Evolutionary conservation across 2,888 invertebrate species (phyloP).

Genomic region (Eristalinus aeneus): DNA sequence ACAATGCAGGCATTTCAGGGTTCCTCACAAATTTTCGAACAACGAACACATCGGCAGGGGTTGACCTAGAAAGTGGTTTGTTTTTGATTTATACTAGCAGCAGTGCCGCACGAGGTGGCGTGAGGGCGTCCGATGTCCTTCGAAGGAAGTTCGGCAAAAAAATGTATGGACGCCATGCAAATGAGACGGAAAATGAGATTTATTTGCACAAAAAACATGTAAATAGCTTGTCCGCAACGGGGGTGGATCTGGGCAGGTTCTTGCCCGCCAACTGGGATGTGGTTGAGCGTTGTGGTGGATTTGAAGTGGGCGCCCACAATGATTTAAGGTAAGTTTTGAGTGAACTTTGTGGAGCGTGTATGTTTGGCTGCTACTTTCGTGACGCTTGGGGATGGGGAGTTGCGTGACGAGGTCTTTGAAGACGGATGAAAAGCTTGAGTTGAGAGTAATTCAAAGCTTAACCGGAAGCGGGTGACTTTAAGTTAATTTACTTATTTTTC

Average conservation of each 20-base stretch:
- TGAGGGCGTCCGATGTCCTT: neutral
- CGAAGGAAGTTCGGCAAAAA: neutral
- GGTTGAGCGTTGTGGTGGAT: neutral
- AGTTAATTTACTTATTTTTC: too few species aligned
- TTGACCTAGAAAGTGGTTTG: neutral
- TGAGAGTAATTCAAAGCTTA: too few species aligned
- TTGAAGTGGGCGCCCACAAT: neutral
- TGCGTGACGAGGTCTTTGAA: neutral
- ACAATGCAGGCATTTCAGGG: neutral
- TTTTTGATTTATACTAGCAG: neutral
- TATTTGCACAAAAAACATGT: conserved; percentile 5
- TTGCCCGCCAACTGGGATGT: neutral
- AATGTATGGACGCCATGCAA: conserved; percentile 38
- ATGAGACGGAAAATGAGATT: conserved; percentile 24
- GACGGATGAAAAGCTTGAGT: too few species aligned
- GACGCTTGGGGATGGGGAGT: neutral
- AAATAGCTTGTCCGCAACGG: neutral
- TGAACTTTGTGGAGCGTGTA: neutral
- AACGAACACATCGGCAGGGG: neutral
- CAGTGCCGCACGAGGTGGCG: neutral
- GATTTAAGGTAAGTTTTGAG: neutral
- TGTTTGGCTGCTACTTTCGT: neutral
- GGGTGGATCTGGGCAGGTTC: neutral
- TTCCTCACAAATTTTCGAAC: neutral
- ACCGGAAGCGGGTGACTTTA: too few species aligned